A percentile compares a stretch with the other conserved stretches of the same genome.
These are phyloP conservation scores for Uropetala carovei DNA, from an alignment of 2,888 invertebrate species.

Conservation along the genomic window DNA sequence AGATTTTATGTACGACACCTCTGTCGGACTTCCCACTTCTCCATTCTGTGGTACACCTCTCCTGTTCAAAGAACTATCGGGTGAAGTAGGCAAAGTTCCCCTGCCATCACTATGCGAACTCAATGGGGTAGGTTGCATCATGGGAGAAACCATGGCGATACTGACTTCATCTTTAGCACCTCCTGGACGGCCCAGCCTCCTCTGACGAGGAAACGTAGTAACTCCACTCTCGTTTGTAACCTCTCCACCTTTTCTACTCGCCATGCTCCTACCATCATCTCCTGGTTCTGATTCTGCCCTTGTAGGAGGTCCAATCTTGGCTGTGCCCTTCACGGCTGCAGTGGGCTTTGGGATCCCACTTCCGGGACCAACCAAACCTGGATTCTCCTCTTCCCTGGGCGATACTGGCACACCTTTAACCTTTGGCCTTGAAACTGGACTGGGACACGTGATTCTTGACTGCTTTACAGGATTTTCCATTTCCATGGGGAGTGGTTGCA, in stretches of 20 bases:
- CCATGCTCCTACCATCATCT: slow-evolving; percentile 53
- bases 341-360: slow-evolving; percentile 93
- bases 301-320: slow-evolving; percentile 77
- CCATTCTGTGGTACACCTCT: slow-evolving; percentile 36
- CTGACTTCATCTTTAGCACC: slow-evolving; percentile 52
- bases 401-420: slow-evolving; percentile 23
- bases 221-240: slow-evolving; percentile 26
- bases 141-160: slow-evolving; percentile 54
- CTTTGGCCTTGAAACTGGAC: slow-evolving; percentile 41
- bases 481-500: slow-evolving; percentile 56
- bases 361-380: slow-evolving; percentile 73
- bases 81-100: not conserved
- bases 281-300: slow-evolving; percentile 52
- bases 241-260: slow-evolving; percentile 35
- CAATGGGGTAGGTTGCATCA: slow-evolving; percentile 33
- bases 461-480: slow-evolving; percentile 68
- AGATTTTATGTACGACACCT: slow-evolving; percentile 20
- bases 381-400: slow-evolving; percentile 33
- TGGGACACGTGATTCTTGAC: slow-evolving; percentile 68
- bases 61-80: not conserved
- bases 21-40: slow-evolving; percentile 26
- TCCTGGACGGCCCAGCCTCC: slow-evolving; percentile 48
- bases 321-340: slow-evolving; percentile 93
- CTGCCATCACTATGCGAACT: not conserved
- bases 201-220: slow-evolving; percentile 39